Base-by-base conservation (phyloP, 1,140 invertebrate genomes). In the Parasteatoda tepidariorum region DNA sequence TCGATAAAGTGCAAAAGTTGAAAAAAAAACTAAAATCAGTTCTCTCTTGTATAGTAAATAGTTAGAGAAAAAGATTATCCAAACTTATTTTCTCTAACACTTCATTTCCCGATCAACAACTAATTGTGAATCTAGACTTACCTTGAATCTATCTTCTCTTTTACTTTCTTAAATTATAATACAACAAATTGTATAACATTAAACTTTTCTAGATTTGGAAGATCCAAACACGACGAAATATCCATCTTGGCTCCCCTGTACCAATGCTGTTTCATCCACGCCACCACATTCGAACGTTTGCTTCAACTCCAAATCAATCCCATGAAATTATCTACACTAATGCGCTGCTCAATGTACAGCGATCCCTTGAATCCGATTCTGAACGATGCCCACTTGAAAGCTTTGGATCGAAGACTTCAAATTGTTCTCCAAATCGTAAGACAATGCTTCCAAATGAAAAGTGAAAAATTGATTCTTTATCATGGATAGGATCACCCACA, bases 231-330 rank as follows among this genome's bases (percentile, higher is more conserved):
- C 87, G 97, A 99, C 87, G 97, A 99, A 89, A 90, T 97, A 54
- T 95, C 96, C 71, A 98, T 98, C 86, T 90, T 99, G 79, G 95
- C 97, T 5, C 98, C 97, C 0, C 89, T 99, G 5, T 91, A 96
- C 85, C 98, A 99, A 89, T 97, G 96, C 88, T 97, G 96, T 88
- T 90, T 95, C 86, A 92, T 97, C 68, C 91, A 95, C 48, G 92
- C 93, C 86, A 92, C 92, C 13, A 97, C 96, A 2, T 90, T 97
- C 3, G 88, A 90, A 57, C 94, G 91, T 26, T 89, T 97, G 73
- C 88, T 95, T 4, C 70, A 79, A 2, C 66, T 89, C 7, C 87
- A 88, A 71, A 31, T 85, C 34, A 88, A 87, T 71, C 88, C 87
- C 61, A 83, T 87, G n/a, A 92, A 92, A 73, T 90, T 99, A 48